Evolutionary conservation across 1,140 invertebrate species (phyloP), one percentile per base, ranked within the genome.

Genomic region (Ceratosolen fusciceps): DNA sequence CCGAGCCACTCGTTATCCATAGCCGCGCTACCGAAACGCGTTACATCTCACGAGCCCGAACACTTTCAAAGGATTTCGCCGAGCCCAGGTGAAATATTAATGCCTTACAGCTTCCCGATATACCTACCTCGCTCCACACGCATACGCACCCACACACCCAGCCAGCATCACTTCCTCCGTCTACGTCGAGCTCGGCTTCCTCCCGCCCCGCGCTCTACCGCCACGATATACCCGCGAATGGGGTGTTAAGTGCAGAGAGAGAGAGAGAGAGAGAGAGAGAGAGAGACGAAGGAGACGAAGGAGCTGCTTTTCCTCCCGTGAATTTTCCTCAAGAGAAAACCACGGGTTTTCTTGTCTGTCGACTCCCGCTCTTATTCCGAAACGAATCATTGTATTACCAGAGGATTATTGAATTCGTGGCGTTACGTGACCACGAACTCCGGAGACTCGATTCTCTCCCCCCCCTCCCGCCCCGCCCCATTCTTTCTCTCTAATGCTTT

Each of bases 41-140:
- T 77, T 77, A 58, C 73, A 29, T 19, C 31, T 1, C 2, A 8
- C 47, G 0, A 12, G 34, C 14, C 3, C 5, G 19, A 71, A 24
- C 26, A 12, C 52, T 70, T 70, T 70, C 67, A 62, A n/a, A 60
- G 67, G 24, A 71, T 77, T 71, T 77, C 68, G 26, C 56, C 43
- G 34, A 72, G 16, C 8, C 47, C 43, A 21, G 29, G 2, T 78
- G 70, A 72, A 78, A 78, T 65, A 73, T 78, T 65, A 77, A 77
- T 71, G 68, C 37, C 0, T 24, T 1, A 21, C 24, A 62, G 10
- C 43, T 77, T 58, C 12, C 14, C 19, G 29, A 49, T 47, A 1
- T 76, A 12, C 26, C n/a, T n/a, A n/a, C 4, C 39, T 16, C 19
- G 37, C n/a, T 21, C 19, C 39, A n/a, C 39, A 43, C 12, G 5